Conservation (phyloP, 2,797 vertebrate species). For the Odontamblyopus rebecca region DNA sequence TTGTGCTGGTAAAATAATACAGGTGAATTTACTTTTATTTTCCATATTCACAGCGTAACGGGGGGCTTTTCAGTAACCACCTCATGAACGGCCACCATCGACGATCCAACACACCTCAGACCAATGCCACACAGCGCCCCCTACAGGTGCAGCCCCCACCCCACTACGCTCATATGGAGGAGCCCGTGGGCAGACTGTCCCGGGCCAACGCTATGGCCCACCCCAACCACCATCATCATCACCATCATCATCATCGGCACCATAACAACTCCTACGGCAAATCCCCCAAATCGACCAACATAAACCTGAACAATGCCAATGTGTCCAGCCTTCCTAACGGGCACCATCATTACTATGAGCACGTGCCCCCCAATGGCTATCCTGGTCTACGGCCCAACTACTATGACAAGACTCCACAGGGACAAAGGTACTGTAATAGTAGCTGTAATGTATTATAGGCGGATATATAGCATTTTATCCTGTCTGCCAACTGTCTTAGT, state of each 20-base stretch:
- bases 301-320: conserved; percentile 99
- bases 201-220: conserved; percentile 80
- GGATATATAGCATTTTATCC: background rate
- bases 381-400: conserved; percentile 72
- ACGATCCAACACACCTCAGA: conserved; percentile 89
- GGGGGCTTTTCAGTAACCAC: conserved; percentile 96
- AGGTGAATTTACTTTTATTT: conserved; percentile 60
- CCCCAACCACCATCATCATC: conserved; percentile 74
- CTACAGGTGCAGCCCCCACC: conserved; percentile 90
- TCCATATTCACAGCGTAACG: conserved; percentile 90
- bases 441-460: background rate
- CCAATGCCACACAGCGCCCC: conserved; percentile 95
- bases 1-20: conserved; percentile 13
- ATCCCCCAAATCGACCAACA: conserved; percentile 95
- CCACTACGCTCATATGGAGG: conserved; percentile 88
- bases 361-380: conserved; percentile 82
- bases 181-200: conserved; percentile 78
- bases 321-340: conserved; percentile 89
- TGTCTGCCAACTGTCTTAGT: background rate
- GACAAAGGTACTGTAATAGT: conserved; percentile 85
- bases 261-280: conserved; percentile 90
- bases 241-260: conserved; percentile 88
- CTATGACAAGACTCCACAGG: conserved; percentile 84
- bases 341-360: conserved; percentile 84
- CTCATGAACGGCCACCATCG: conserved; percentile 92